phyloP scores from a whole-genome alignment of 2,113 vertebrate species.

The Capricornis sumatraensis region DNA sequence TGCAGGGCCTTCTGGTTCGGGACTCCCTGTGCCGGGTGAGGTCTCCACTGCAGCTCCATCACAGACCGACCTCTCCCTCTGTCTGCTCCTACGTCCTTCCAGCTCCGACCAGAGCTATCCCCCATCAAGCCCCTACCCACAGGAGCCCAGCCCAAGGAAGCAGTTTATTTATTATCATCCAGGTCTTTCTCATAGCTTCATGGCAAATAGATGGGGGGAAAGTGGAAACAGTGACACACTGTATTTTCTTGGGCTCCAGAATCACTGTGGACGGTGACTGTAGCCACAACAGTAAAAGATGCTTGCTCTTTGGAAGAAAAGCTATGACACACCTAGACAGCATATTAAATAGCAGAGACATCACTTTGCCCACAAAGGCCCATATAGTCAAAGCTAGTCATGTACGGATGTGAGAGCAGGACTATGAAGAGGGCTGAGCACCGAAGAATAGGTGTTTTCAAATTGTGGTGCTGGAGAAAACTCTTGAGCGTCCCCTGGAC shows the following conservation, averaged over 20 bases:
- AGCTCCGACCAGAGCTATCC: rapidly evolving
- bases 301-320: neutral
- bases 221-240: neutral
- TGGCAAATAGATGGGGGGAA: neutral
- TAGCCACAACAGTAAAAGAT: neutral
- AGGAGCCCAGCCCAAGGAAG: neutral
- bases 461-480: neutral
- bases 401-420: neutral
- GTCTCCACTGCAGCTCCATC: rapidly evolving
- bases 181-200: neutral
- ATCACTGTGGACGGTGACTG: neutral
- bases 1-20: rapidly evolving
- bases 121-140: neutral
- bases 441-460: neutral
- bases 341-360: neutral
- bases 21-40: rapidly evolving
- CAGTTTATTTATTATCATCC: too few relatives aligned
- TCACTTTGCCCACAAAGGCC: neutral
- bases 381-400: neutral
- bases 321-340: neutral
- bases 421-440: neutral
- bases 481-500: neutral
- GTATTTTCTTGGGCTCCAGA: neutral
- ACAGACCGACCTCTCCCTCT: neutral
- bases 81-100: rapidly evolving